These are phyloP conservation scores for Zoanthus solanderi DNA, from an alignment of 92 coral and sea anemone species.

Conservation along the genomic window DNA sequence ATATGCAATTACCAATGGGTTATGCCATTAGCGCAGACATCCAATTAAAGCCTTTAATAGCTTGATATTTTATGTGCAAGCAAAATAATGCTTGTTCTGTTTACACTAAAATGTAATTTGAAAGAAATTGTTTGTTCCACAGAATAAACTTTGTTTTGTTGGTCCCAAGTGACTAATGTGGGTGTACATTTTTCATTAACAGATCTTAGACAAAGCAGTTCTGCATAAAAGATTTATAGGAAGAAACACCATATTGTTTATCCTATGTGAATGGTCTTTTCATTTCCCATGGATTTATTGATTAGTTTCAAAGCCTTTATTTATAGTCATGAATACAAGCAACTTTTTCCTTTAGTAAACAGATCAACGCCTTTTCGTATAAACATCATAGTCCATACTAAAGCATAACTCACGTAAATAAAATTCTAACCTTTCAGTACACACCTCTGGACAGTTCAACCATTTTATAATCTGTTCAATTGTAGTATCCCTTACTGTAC, in stretches of 20 bases:
- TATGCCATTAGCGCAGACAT: conserved; percentile 27
- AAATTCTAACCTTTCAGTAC: too few relatives aligned
- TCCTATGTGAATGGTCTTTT: background rate
- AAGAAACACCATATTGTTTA: background rate
- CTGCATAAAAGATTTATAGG: background rate
- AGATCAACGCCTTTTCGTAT: background rate
- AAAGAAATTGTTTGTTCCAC: background rate
- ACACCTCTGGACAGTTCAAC: too few relatives aligned
- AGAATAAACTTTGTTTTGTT: background rate
- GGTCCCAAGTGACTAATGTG: background rate
- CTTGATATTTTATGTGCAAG: background rate
- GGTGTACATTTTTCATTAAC: background rate
- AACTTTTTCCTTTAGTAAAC: background rate
- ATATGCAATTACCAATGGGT: conserved; percentile 35
- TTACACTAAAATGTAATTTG: background rate
- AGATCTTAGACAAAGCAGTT: background rate
- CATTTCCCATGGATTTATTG: background rate
- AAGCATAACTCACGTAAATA: too few relatives aligned
- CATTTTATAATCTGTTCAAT: too few relatives aligned
- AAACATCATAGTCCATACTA: too few relatives aligned
- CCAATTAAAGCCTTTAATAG: conserved; percentile 1
- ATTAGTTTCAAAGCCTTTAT: background rate
- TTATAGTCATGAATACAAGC: background rate
- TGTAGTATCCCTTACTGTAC: too few relatives aligned
- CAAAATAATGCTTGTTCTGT: background rate